These are phyloP conservation scores for Caranx melampygus DNA, from an alignment of 2,113 vertebrate species.

Conservation along the genomic window DNA sequence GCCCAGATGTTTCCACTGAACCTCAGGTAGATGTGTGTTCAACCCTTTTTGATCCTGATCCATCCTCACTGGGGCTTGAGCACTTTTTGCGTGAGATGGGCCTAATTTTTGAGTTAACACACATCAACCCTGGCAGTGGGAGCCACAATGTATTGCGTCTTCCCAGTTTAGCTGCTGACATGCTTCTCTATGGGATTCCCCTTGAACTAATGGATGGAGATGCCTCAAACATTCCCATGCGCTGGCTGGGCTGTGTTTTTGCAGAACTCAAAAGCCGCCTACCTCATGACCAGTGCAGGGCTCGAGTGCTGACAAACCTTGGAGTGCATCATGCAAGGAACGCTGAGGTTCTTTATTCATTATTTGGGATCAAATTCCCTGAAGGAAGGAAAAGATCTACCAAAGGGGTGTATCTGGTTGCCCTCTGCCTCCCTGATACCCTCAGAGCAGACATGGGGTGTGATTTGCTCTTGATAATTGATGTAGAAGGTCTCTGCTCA, in stretches of 20 bases:
- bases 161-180: conserved; percentile 75
- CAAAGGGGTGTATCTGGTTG: conserved; percentile 80
- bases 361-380: conserved; percentile 87
- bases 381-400: conserved; percentile 71
- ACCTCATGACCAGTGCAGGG: conserved; percentile 55
- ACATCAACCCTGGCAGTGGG: conserved; percentile 48
- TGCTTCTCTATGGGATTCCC: conserved; percentile 78
- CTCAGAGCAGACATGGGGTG: conserved; percentile 81
- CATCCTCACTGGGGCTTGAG: conserved; percentile 71
- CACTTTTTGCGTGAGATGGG: conserved; percentile 84
- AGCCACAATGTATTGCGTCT: conserved; percentile 70
- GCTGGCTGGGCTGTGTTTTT: conserved; percentile 76
- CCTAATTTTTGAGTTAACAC: conserved; percentile 80
- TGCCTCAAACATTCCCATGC: conserved; percentile 73
- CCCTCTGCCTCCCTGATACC: conserved; percentile 75
- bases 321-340: conserved; percentile 74
- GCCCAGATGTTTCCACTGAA: conserved; percentile 26
- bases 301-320: conserved; percentile 70
- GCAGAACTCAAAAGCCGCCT: conserved; percentile 71
- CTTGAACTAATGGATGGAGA: conserved; percentile 83
- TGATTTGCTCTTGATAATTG: conserved; percentile 86
- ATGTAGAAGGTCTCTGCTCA: conserved; percentile 81
- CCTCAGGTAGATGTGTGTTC: neutral
- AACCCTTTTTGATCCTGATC: conserved; percentile 29
- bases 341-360: conserved; percentile 85